Conservation (phyloP, 2,113 vertebrate species). For the Uria lomvia region DNA sequence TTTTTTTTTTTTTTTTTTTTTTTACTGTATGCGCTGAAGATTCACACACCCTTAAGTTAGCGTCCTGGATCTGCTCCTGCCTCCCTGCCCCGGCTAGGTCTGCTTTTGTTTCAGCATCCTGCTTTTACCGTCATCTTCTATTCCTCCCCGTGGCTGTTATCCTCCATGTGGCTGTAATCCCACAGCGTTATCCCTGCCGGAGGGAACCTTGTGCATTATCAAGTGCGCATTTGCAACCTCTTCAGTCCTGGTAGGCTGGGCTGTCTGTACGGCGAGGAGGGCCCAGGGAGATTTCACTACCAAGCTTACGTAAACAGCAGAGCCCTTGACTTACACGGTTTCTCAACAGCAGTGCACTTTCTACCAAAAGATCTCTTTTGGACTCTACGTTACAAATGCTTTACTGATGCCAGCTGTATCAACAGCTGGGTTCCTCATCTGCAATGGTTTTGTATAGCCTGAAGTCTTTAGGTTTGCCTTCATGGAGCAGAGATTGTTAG, state of each 20-base stretch:
- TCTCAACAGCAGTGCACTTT: slow-evolving; percentile 5
- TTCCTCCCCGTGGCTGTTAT: background rate
- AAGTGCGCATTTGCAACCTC: slow-evolving; percentile 1
- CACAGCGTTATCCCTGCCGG: background rate
- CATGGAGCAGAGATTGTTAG: slow-evolving; percentile 50
- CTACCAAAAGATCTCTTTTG: background rate
- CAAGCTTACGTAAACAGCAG: background rate
- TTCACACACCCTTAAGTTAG: background rate
- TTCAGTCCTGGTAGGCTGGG: background rate
- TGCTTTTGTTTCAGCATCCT: background rate
- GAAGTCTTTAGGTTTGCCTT: slow-evolving; percentile 51
- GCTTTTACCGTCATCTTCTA: background rate
- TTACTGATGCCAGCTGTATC: slow-evolving; percentile 50
- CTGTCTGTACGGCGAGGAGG: background rate
- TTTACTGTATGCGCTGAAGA: background rate
- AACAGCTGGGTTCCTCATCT: slow-evolving; percentile 51
- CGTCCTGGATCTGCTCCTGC: background rate
- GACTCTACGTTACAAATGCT: slow-evolving; percentile 20
- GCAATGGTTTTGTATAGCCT: slow-evolving; percentile 43
- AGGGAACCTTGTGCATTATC: background rate
- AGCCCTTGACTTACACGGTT: slow-evolving; percentile 24
- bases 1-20: background rate
- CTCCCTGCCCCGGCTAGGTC: background rate
- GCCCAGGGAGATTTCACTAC: background rate
- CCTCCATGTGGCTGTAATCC: background rate